Base-by-base conservation (phyloP, 2,797 vertebrate species). In the Arrhamphus sclerolepis region DNA sequence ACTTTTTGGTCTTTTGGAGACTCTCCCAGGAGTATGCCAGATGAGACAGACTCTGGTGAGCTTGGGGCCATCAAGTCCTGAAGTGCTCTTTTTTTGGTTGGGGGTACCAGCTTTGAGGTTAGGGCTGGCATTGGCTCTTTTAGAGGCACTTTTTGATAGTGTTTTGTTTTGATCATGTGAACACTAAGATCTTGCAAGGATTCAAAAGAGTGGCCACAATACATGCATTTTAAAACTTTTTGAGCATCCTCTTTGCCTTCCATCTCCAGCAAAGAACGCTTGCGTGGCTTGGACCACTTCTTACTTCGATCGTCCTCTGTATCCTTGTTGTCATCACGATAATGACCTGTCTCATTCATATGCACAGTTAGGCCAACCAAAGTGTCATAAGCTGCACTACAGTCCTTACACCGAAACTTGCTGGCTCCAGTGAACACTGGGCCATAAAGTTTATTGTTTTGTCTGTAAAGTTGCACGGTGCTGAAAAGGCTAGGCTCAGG, bases 71-170 rank as follows among this genome's bases (percentile, higher is more conserved):
- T 91, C 75, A 97, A 90, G 72, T 99, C 97, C 87, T 96, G 96
- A 84, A 96, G 96, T 46, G 90, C 92, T 88, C 97, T 93, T 85
- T 97, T 98, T 93, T 97, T 99, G 89, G 95, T 95, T 72, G 97
- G 94, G 70, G 96, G 95, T 64, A 98, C 92, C 90, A 99, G 91
- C 80, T 97, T 99, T 41, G 93, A 90, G 73, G 96, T 89, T 78
- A 99, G 94, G 74, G 96, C 95, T 71, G 97, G 95, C 90, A 99
- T 96, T 48, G 97, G 97, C 90, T 99, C 97, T 93, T 99, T 99
- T 81, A 99, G 96, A 97, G 97, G 97, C 96, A 99, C 97, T 96
- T 99, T 99, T 94, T 99, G 97, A 96, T 99, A 99, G 94, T 99
- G 97, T 94, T 99, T 99, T 66, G 97, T 99, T 95, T 99, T 99